Base-by-base conservation (phyloP, 1,140 invertebrate species). In the Drosophila ananassae region DNA sequence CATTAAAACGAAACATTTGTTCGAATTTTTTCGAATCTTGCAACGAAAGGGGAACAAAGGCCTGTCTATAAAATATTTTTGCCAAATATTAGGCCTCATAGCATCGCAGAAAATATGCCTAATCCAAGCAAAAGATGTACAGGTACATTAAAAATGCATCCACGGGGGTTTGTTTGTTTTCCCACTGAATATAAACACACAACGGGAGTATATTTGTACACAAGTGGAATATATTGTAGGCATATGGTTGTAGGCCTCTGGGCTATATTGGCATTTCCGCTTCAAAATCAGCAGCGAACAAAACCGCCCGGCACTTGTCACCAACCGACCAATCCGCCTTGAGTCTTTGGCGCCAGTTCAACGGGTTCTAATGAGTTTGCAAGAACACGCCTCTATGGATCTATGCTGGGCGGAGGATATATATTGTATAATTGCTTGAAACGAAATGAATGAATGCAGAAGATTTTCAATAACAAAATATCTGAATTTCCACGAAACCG, bases 201-300 rank as follows among this genome's bases (percentile, higher is more conserved):
- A 72, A 25, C 53, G 67, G 53, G 72, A 63, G 69, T 75, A 59
- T 48, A 63, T 82, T 21, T 30, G 61, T 21, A 28, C 30, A 32
- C 22, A 48, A 58, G 22, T 32, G 24, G 22, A 44, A 50, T 57
- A 57, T 64, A 48, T 44, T 7, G 39, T 67, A 75, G 73, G 67
- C 62, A 68, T 63, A 64, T 62, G 61, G 48, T 57, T 56, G 9
- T 44, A 7, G 50, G 59, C 37, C 37, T 61, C 32, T 32, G 25
- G 51, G 62, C 13, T 55, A 64, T 63, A 81, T 81, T 71, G 77
- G 81, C 66, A 89, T 89, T 87, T 87, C 82, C 82, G 82, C 73
- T 72, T 85, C 81, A 55, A 9, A 30, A 47, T 63, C 46, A 48
- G 24, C 13, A 1, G 8, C 10, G 7, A 57, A 44, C 60, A 41